Conservation (phyloP, 2,797 vertebrate species). For the Heteromormyrus szaboi region DNA sequence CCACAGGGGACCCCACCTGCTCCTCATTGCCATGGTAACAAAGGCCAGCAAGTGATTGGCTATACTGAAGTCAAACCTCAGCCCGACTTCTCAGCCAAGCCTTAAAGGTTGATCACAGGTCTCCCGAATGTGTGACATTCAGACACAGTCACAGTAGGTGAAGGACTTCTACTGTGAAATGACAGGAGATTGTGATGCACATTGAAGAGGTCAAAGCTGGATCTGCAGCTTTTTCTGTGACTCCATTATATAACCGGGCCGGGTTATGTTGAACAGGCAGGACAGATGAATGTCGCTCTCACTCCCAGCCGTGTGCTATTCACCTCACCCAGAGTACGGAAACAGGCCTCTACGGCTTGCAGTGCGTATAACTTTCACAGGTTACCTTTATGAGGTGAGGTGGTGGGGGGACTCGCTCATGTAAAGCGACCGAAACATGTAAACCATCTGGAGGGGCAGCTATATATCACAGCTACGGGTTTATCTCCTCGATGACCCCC, state of each 20-base stretch:
- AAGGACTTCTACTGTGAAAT: not conserved
- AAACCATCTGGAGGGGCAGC: slow-evolving; percentile 20
- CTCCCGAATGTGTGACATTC: not conserved
- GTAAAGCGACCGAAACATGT: slow-evolving; percentile 11
- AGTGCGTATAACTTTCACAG: not conserved
- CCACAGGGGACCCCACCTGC: slow-evolving; percentile 40
- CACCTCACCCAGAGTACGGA: not conserved
- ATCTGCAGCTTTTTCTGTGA: slow-evolving; percentile 34
- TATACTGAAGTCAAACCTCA: not conserved
- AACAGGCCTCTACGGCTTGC: not conserved
- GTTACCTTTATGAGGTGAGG: not conserved
- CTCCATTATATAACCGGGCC: not conserved
- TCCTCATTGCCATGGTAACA: slow-evolving; percentile 35
- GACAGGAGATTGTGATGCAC: not conserved
- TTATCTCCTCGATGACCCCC: slow-evolving; percentile 7
- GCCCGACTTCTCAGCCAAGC: not conserved
- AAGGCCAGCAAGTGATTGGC: slow-evolving; percentile 30
- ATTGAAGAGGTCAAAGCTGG: slow-evolving; percentile 33
- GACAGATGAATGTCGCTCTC: slow-evolving; percentile 27
- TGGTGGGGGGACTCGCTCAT: not conserved
- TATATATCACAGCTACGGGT: slow-evolving; percentile 22
- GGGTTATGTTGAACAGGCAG: slow-evolving; percentile 6
- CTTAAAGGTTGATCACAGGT: not conserved
- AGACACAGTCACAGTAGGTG: not conserved
- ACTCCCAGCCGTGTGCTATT: not conserved